phyloP scores from a whole-genome alignment of 2,888 invertebrate species.

The Harpalus rubripes region DNA sequence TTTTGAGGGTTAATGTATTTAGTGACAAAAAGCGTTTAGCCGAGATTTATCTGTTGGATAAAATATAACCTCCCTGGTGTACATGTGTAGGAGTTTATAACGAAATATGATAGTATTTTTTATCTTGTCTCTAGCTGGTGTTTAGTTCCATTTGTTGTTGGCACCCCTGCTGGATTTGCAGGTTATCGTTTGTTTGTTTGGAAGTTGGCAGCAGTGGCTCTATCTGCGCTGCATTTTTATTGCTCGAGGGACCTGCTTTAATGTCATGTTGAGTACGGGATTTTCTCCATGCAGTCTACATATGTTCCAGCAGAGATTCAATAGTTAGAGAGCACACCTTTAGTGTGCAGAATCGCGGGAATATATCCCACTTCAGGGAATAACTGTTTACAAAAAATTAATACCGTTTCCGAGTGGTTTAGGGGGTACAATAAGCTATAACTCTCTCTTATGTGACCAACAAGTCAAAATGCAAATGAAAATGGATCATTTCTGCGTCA shows the following conservation, averaged over 20 bases:
- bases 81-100: constrained; percentile 38
- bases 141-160: constrained; percentile 55
- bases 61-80: constrained; percentile 23
- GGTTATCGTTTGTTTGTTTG: constrained; percentile 57
- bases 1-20: constrained; percentile 13
- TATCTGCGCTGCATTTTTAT: constrained; percentile 51
- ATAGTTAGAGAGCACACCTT: no score
- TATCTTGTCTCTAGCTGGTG: constrained; percentile 11
- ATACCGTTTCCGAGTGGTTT: no score
- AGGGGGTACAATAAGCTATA: no score
- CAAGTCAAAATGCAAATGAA: no score
- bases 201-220: constrained; percentile 43
- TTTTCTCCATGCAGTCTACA: background rate
- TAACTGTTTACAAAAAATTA: no score
- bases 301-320: background rate
- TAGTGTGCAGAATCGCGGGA: no score
- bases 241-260: constrained; percentile 50
- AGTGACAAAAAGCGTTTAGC: constrained; percentile 47
- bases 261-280: constrained; percentile 15
- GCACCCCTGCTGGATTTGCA: constrained; percentile 47
- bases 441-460: no score
- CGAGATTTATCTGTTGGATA: constrained; percentile 34
- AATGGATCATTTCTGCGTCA: no score
- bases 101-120: constrained; percentile 57
- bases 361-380: no score